Conservation (phyloP, 2,888 invertebrate genomes). For the Tipula unca region DNA sequence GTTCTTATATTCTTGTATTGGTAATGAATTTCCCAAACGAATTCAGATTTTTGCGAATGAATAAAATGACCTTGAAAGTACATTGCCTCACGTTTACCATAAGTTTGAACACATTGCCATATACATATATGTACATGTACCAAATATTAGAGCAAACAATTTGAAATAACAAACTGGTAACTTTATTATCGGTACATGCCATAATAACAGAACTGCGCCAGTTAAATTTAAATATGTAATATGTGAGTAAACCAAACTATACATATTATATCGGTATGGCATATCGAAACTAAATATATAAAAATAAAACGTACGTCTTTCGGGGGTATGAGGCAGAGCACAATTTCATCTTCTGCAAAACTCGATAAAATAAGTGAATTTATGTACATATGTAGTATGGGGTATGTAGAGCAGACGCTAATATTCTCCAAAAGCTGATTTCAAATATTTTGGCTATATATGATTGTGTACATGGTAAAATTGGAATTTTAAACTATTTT, state of each 20-base stretch:
- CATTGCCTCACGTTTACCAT: neutral
- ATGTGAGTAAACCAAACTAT: neutral
- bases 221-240: neutral
- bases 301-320: neutral
- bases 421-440: neutral
- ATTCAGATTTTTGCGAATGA: too few relatives aligned
- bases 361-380: neutral
- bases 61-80: too few relatives aligned
- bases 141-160: neutral
- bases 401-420: neutral
- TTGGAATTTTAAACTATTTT: neutral
- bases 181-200: neutral
- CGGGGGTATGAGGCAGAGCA: neutral
- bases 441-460: neutral
- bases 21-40: too few relatives aligned
- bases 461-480: neutral
- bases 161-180: neutral
- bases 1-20: too few relatives aligned
- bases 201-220: neutral
- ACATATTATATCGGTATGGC: neutral
- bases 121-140: neutral
- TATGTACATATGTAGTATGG: neutral
- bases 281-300: neutral
- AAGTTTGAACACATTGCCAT: neutral
- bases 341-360: neutral